Evolutionary conservation across 2,797 vertebrate genomes (phyloP), one percentile per base, ranked within the genome.

Genomic region (Enteromius trimaculatus): DNA sequence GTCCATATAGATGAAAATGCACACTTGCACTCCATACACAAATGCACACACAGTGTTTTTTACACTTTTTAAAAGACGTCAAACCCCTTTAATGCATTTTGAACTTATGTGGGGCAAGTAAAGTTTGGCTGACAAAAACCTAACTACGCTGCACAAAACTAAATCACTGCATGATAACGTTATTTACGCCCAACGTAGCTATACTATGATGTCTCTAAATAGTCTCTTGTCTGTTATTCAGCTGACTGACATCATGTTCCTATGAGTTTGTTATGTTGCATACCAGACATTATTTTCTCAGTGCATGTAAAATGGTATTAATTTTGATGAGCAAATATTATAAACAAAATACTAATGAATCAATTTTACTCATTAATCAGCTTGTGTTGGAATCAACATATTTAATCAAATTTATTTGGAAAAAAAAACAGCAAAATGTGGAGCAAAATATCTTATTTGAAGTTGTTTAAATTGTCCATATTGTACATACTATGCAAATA

Each of bases 31-130:
- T 72, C 9, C 29, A 31, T 21, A 53, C 6, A 34, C 29, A 53
- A 13, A n/a, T 55, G 47, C 49, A 82, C 11, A 76, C 10, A 77
- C 0, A n/a, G 37, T 53, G 19, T 92, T 89, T 91, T 72, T 29
- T 47, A 60, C 19, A 64, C 6, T 72, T n/a, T 81, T 81, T 37
- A 23, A 44, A 70, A 4, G 44, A 11, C 17, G 44, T 72, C 26
- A 72, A 26, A 29, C 8, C 2, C 7, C 2, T 72, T 51, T 31
- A 17, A 26, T 47, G n/a, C 6, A 1, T 19, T 51, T 72, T 72
- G 29, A 16, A 47, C 42, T 34, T 62, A 26, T 44, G 44, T 26
- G 2, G 8, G 44, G 39, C 39, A 64, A 21, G 31, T 29, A 31
- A 64, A 47, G 21, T 76, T 58, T 53, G 26, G 16, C 14, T 64